Evolutionary conservation across 2,113 vertebrate genomes (phyloP).

Genomic region (Cichladusa arquata): DNA sequence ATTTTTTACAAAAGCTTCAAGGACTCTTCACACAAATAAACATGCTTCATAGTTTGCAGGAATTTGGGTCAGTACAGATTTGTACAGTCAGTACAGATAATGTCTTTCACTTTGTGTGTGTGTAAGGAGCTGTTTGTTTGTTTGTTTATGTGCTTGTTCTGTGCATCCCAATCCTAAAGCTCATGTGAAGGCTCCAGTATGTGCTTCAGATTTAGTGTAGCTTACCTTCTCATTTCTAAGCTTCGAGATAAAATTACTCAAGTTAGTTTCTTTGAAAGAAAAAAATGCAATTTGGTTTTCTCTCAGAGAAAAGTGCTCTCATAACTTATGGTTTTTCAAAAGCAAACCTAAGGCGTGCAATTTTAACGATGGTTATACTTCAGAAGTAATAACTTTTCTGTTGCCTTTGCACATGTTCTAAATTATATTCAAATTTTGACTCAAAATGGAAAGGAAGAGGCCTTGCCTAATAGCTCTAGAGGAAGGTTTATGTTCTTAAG

Average conservation of each 20-base stretch:
- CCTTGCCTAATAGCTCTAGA: not conserved
- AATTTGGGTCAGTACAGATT: not conserved
- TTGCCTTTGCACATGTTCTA: not conserved
- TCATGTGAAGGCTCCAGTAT: not conserved
- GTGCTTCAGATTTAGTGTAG: not conserved
- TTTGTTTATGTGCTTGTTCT: not conserved
- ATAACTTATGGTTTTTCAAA: not conserved
- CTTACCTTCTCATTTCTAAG: not conserved
- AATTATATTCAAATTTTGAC: not conserved
- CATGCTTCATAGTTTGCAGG: accelerated
- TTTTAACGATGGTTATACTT: not conserved
- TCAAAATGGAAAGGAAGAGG: not conserved
- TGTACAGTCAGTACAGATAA: not conserved
- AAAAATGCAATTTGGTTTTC: not conserved
- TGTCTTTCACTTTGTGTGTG: not conserved
- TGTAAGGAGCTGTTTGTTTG: not conserved
- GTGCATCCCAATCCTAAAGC: not conserved
- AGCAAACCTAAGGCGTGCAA: not conserved
- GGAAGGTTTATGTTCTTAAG: slow-evolving; percentile 19
- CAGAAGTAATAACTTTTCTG: not conserved
- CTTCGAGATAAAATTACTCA: not conserved
- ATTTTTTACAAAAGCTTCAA: not conserved
- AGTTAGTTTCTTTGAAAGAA: not conserved
- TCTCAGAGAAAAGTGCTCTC: not conserved
- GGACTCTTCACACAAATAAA: not conserved